Conservation (phyloP, 2,797 vertebrate species). For the Myotis daubentonii region DNA sequence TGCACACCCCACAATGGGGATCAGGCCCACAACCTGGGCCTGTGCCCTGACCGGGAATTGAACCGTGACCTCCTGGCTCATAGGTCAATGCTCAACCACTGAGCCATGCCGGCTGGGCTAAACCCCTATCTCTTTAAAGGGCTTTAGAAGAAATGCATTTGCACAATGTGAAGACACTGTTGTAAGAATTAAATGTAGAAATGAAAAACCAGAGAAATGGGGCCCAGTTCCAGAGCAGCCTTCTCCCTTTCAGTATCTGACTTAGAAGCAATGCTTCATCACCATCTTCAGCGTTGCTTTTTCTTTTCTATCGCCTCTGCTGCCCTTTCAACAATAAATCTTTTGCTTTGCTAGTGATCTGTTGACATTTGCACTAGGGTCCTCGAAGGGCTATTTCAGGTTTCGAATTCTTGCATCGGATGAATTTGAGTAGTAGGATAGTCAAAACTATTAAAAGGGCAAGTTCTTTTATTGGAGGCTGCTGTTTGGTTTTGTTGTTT, state of each 20-base stretch:
- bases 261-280: not conserved
- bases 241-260: not conserved
- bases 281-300: not conserved
- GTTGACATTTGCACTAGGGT: not conserved
- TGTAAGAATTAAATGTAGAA: conserved; percentile 24
- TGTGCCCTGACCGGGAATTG: not conserved
- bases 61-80: not conserved
- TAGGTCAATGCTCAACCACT: not conserved
- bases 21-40: not conserved
- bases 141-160: conserved; percentile 45
- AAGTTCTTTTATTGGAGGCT: not conserved
- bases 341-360: not conserved
- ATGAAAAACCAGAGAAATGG: conserved; percentile 27
- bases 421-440: conserved; percentile 11
- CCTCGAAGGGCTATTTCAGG: not conserved
- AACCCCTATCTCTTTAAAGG: conserved; percentile 4
- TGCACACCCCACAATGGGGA: not conserved
- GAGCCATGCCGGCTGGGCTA: not conserved
- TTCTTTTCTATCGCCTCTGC: not conserved
- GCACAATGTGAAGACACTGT: not conserved
- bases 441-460: conserved; percentile 43
- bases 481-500: not conserved
- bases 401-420: not conserved
- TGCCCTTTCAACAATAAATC: conserved; percentile 3
- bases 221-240: not conserved